A percentile compares a stretch with the other conserved stretches of the same genome.
Evolutionary conservation across 1,140 invertebrate species (phyloP).

Genomic region (Procambarus clarkii): DNA sequence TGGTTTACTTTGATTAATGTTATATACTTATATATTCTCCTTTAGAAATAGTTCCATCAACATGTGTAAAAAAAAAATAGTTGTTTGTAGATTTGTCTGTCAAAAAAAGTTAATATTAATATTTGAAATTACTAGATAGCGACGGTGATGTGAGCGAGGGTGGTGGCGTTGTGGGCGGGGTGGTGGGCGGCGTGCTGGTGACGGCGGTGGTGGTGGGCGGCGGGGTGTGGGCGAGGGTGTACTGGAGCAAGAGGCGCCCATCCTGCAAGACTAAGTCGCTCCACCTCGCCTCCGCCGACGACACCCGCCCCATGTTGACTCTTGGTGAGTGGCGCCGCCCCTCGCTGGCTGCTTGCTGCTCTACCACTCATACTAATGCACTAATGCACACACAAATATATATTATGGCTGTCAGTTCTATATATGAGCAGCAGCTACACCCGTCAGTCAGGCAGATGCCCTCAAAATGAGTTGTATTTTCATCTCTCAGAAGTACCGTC

Average conservation of each 20-base stretch:
- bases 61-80: not conserved
- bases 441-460: too few relatives aligned
- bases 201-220: not conserved
- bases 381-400: too few relatives aligned
- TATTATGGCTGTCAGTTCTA: too few relatives aligned
- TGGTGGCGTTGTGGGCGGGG: conserved; percentile 1
- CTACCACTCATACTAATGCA: too few relatives aligned
- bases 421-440: too few relatives aligned
- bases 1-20: too few relatives aligned
- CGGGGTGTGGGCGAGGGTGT: conserved; percentile 14
- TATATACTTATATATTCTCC: too few relatives aligned
- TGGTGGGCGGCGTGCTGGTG: conserved; percentile 29
- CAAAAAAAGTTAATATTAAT: too few relatives aligned
- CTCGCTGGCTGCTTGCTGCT: too few relatives aligned
- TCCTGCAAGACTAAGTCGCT: not conserved
- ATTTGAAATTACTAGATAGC: not conserved
- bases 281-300: not conserved
- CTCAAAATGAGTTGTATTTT: too few relatives aligned
- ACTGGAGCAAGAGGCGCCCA: not conserved
- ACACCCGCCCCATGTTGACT: conserved; percentile 29
- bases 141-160: not conserved
- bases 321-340: not conserved
- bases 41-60: too few relatives aligned
- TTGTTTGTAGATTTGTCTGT: not conserved
- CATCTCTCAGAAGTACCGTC: too few relatives aligned